These are phyloP conservation scores for Limenitis camilla DNA, from an alignment of 2,888 invertebrate genomes.

Conservation along the genomic window DNA sequence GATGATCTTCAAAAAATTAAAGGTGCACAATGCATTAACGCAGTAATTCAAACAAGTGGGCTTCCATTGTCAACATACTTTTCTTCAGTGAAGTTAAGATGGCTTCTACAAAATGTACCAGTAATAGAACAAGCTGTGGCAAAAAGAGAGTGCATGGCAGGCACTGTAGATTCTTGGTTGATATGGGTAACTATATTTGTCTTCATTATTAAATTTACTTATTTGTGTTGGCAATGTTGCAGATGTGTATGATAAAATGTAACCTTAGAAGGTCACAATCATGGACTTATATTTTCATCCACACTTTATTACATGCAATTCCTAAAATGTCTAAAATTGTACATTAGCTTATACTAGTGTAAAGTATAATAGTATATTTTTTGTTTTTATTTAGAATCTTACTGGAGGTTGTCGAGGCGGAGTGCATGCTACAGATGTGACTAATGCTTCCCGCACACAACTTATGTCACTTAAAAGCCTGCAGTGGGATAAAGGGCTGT, in stretches of 20 bases:
- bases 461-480: constrained; percentile 93
- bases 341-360: background rate
- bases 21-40: constrained; percentile 56
- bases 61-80: constrained; percentile 97
- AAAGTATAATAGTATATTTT: background rate
- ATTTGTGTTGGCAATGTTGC: background rate
- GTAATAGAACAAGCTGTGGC: constrained; percentile 81
- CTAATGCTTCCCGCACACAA: constrained; percentile 97
- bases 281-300: too few relatives aligned
- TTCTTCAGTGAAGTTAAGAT: constrained; percentile 94
- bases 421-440: constrained; percentile 93
- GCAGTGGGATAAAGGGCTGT: constrained; percentile 91
- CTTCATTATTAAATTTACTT: background rate
- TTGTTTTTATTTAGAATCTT: constrained; percentile 60
- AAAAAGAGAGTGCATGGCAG: constrained; percentile 83
- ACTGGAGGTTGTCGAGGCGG: constrained; percentile 73
- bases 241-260: too few relatives aligned
- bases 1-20: constrained; percentile 77
- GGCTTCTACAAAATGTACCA: constrained; percentile 91
- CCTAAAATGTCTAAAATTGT: too few relatives aligned
- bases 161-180: constrained; percentile 96
- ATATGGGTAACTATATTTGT: constrained; percentile 82
- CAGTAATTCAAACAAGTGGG: constrained; percentile 79
- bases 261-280: too few relatives aligned
- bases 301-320: too few relatives aligned